phyloP scores from a whole-genome alignment of 2,888 invertebrate species.

The Dermolepida albohirtum region DNA sequence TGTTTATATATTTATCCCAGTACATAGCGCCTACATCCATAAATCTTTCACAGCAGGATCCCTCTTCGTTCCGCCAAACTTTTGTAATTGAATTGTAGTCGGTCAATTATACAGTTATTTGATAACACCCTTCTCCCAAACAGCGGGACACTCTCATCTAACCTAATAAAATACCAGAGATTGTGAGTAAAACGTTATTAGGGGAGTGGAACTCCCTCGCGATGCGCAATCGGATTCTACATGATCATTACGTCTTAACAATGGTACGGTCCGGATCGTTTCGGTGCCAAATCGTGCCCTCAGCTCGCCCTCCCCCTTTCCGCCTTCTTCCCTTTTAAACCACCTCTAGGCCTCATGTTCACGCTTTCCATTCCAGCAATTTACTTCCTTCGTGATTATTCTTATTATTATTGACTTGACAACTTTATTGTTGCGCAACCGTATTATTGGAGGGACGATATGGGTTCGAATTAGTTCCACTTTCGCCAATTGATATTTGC shows the following conservation, averaged over 20 bases:
- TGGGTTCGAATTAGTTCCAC: no score
- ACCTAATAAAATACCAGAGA: conserved; percentile 25
- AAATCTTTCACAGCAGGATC: no score
- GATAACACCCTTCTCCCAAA: conserved; percentile 34
- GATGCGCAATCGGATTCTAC: conserved; percentile 1
- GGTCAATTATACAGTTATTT: conserved; percentile 39
- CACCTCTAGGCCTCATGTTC: no score
- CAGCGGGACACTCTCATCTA: conserved; percentile 9
- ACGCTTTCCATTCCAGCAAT: conserved; percentile 14
- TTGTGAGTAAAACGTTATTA: conserved; percentile 12
- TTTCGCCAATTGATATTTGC: no score
- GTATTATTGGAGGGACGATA: no score
- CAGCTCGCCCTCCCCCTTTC: background rate
- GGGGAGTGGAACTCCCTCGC: conserved; percentile 13
- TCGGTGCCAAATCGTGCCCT: conserved; percentile 9
- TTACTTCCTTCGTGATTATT: conserved; percentile 29
- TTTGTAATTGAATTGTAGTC: conserved; percentile 32
- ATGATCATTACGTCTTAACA: no score
- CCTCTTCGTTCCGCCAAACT: no score
- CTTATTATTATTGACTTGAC: conserved; percentile 37
- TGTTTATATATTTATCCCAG: no score
- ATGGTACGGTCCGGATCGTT: background rate
- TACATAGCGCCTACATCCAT: no score
- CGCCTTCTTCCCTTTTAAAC: background rate
- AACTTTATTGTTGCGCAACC: conserved; percentile 26